Percentiles rank a stretch among this genome's conserved stretches.
These are phyloP conservation scores for Acleris holmiana DNA, from an alignment of 2,888 invertebrate species.

Conservation along the genomic window DNA sequence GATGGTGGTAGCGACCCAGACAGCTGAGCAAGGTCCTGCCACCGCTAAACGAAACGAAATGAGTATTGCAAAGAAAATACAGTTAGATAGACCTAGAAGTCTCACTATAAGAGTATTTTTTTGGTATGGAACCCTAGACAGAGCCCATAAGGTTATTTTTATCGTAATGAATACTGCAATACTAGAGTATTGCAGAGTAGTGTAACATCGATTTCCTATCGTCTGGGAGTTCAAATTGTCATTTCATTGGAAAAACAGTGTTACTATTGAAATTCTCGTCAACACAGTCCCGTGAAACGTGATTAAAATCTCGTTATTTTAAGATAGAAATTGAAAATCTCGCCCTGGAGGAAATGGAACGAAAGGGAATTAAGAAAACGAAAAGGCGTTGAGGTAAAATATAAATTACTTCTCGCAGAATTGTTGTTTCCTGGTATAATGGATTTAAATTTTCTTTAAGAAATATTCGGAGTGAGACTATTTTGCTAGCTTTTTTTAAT, in stretches of 20 bases:
- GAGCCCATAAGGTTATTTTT: too few species aligned
- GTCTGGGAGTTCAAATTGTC: background rate
- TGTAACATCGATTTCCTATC: background rate
- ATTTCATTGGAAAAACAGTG: background rate
- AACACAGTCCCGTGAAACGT: background rate
- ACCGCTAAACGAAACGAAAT: too few species aligned
- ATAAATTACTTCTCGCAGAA: constrained; percentile 3
- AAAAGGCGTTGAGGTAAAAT: background rate
- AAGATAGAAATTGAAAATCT: constrained; percentile 18
- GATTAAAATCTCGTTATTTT: constrained; percentile 1
- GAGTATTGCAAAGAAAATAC: too few species aligned
- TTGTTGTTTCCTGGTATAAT: background rate
- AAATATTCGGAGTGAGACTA: background rate
- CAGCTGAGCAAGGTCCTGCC: too few species aligned
- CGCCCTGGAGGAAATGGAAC: constrained; percentile 11
- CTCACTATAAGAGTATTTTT: too few species aligned
- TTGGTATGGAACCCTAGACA: too few species aligned
- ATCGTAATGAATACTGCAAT: too few species aligned
- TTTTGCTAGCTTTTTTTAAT: too few species aligned
- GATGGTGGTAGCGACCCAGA: too few species aligned
- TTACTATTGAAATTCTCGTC: background rate
- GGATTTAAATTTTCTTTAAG: background rate
- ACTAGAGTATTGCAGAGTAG: too few species aligned
- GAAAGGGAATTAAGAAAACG: constrained; percentile 9
- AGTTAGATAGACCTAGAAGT: too few species aligned